Conservation (phyloP, 2,113 vertebrate genomes). For the Canis aureus region DNA sequence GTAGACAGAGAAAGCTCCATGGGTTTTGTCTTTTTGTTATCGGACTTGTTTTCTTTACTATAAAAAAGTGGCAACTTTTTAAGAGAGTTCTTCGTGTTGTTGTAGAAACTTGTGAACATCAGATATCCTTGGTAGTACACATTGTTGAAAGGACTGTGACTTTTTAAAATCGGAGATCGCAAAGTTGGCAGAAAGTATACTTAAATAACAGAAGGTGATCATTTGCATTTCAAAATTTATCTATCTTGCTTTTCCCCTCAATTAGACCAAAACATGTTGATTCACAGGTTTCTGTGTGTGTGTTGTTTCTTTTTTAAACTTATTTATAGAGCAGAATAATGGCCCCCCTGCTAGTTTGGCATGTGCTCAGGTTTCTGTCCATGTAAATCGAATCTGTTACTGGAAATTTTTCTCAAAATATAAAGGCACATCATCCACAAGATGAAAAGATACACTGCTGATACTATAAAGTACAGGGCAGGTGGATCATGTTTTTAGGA, state of each 20-base stretch:
- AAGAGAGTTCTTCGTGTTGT: constrained; percentile 44
- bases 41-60: constrained; percentile 67
- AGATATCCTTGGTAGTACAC: neutral
- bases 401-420: constrained; percentile 91
- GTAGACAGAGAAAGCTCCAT: constrained; percentile 45
- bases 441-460: constrained; percentile 89
- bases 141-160: constrained; percentile 70
- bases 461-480: constrained; percentile 85
- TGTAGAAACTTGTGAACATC: constrained; percentile 55
- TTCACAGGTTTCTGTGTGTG: constrained; percentile 88
- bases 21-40: constrained; percentile 72
- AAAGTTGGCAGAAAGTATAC: constrained; percentile 83
- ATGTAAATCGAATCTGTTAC: constrained; percentile 90
- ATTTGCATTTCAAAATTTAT: constrained; percentile 92
- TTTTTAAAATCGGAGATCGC: constrained; percentile 84
- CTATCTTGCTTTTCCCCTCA: constrained; percentile 88
- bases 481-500: constrained; percentile 88
- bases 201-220: constrained; percentile 90
- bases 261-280: constrained; percentile 92
- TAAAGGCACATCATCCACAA: constrained; percentile 88
- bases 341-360: constrained; percentile 90
- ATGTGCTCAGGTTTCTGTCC: constrained; percentile 91
- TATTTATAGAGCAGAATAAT: constrained; percentile 92
- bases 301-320: constrained; percentile 89
- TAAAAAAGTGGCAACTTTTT: constrained; percentile 57